Evolutionary conservation across 2,888 invertebrate genomes (phyloP), one percentile per base, ranked within the genome.

Genomic region (Trachelus iudaicus): DNA sequence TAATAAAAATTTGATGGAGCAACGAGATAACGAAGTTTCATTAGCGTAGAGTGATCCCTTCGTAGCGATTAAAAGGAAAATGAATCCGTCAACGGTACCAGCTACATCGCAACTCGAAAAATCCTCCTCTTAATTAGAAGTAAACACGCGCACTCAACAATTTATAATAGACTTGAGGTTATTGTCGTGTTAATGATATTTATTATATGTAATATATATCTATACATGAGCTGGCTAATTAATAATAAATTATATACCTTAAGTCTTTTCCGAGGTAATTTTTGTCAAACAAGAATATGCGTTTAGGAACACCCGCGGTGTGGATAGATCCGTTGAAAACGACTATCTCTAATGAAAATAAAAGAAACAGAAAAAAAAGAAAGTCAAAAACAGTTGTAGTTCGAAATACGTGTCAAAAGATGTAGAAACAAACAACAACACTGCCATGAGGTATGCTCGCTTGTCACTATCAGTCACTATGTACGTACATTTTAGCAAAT

Each of bases 151-250:
- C 76, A 79, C 79, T 81, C 77, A 78, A 81, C 78, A 74, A 76
- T 76, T 81, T 81, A 79, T 79, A 79, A 81, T 79, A 73, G 75
- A 73, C 37, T 76, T 76, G 71, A 77, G 40, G 6, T 78, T 73
- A 78, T 73, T 56, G 74, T n/a, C 69, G 69, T 56, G 75, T 68
- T 76, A 76, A 78, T 78, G 69, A 78, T 75, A 78, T 76, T 35
- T 78, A 37, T 73, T 68, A 69, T 23, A 56, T 56, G 9, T 23
- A 56, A 1, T 34, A 2, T 34, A 35, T 34, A 15, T 15, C 6
- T 40, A 40, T 37, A 13, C 1, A 15, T 9, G 4, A 15, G 23
- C 23, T 9, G 4, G 23, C 56, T 56, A 56, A 56, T 56, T 56
- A 56, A 56, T 56, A 23, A 23, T 40, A 40, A 15, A 40, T 56